Evolutionary conservation across 1,140 invertebrate genomes (phyloP), one percentile per base, ranked within the genome.

Genomic region (Ceratitis capitata): DNA sequence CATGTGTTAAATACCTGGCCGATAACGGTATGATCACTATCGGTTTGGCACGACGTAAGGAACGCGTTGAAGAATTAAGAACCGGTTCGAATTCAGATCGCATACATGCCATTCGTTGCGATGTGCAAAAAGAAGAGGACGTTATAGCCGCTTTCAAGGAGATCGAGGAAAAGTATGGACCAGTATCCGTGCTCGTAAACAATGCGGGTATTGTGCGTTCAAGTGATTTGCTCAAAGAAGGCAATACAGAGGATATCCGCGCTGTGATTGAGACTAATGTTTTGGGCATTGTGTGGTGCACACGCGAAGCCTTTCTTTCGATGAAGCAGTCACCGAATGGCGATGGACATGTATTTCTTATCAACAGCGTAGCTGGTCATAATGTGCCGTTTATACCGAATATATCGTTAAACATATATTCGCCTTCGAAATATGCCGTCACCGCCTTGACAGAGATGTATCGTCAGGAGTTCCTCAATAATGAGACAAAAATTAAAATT

Each of bases 141-240:
- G 94, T 97, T 51, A 88, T 94, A 14, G 90, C 92, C 19, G 94
- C 95, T 51, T 97, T 97, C 88, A 88, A 94, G 83, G 94, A 93
- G 93, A 93, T 95, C 16, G 93, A 94, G 61, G 89, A 93, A 12
- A 93, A 93, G 1, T 91, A 95, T 51, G 95, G 95, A 3, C 94
- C 94, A n/a, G 92, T 96, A 1, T 94, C 96, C 88, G 92, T 97
- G 1, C 92, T 96, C 58, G 92, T 97, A 32, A 97, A 97, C 88
- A 96, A 96, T 88, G 96, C 96, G 3, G 96, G 95, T 1, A 23
- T 82, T 39, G 87, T 91, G 0, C 87, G 87, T 12, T 84, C 86
- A 92, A 87, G 93, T 93, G 95, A 94, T 92, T 87, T 90, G 84
- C 86, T 91, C 12, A 93, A 94, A 85, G 87, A 86, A 92, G 87